Percentiles rank a stretch among this genome's conserved stretches.
phyloP scores from a whole-genome alignment of 2,797 vertebrate genomes.

The Betta splendens region DNA sequence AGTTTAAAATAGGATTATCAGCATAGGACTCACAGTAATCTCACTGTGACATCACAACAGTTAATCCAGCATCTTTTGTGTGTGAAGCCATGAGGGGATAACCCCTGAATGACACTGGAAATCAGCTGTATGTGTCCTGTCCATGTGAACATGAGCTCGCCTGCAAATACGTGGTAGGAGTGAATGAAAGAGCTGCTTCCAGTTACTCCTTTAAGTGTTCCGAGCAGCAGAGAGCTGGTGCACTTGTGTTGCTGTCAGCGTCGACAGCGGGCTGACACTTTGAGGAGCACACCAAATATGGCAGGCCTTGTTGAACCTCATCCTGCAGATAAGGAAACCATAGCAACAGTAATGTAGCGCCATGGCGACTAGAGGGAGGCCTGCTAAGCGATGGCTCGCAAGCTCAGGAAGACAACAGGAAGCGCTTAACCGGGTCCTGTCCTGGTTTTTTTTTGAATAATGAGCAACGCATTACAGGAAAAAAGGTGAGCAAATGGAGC shows the following conservation, averaged over 20 bases:
- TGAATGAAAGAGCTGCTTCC: not conserved
- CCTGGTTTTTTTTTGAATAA: no score
- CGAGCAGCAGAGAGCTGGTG: constrained; percentile 30
- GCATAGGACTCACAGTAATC: constrained; percentile 25
- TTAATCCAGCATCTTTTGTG: constrained; percentile 55
- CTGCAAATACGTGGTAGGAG: no score
- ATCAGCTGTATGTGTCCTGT: not conserved
- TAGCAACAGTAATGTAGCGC: constrained; percentile 79
- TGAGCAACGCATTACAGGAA: constrained; percentile 4
- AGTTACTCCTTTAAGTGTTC: constrained; percentile 18
- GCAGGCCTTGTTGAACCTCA: constrained; percentile 75
- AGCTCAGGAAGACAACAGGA: constrained; percentile 48
- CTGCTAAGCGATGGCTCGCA: constrained; percentile 50
- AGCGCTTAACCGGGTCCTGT: constrained; percentile 19
- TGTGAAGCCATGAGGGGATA: constrained; percentile 50
- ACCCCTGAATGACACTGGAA: not conserved
- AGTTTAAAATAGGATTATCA: constrained; percentile 21
- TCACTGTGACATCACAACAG: constrained; percentile 29
- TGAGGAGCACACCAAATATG: constrained; percentile 72
- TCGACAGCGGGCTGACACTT: constrained; percentile 44
- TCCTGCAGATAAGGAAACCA: constrained; percentile 81
- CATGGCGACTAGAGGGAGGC: constrained; percentile 65
- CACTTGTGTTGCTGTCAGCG: constrained; percentile 51
- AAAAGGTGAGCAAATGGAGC: not conserved
- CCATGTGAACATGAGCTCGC: not conserved